Percentiles rank a stretch among this genome's conserved stretches.
Evolutionary conservation across 2,888 invertebrate genomes (phyloP).

Genomic region (Callimorpha dominula): DNA sequence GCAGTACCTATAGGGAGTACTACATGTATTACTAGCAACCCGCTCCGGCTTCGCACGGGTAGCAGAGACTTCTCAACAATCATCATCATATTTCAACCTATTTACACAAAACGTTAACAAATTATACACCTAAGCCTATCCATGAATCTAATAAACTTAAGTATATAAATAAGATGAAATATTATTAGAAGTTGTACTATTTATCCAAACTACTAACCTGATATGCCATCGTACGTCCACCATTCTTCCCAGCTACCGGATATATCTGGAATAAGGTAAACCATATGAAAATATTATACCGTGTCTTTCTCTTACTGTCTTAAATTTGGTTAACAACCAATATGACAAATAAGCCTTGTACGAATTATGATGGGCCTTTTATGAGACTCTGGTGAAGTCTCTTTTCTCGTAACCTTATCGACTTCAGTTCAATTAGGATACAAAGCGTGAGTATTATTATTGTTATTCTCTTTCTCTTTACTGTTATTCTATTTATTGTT

Average conservation of each 20-base stretch:
- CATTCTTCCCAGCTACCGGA: constrained; percentile 95
- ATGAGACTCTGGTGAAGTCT: background rate
- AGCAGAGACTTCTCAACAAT: too few relatives aligned
- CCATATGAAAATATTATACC: background rate
- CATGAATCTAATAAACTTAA: background rate
- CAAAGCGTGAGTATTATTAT: too few relatives aligned
- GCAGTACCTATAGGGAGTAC: too few relatives aligned
- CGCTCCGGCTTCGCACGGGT: too few relatives aligned
- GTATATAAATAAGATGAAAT: background rate
- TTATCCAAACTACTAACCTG: constrained; percentile 85
- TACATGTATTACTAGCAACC: too few relatives aligned
- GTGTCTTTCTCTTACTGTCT: too few relatives aligned
- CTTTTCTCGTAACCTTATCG: background rate
- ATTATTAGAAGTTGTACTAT: too few relatives aligned
- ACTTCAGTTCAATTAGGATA: background rate
- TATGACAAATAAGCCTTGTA: background rate
- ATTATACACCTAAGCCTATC: too few relatives aligned
- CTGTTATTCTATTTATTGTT: too few relatives aligned
- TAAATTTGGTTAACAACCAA: background rate
- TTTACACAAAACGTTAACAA: too few relatives aligned
- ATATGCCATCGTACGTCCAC: constrained; percentile 95
- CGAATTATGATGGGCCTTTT: background rate
- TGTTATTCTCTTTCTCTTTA: too few relatives aligned
- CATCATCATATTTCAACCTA: too few relatives aligned
- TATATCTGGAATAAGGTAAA: constrained; percentile 85